A percentile compares a stretch with the other conserved stretches of the same genome.
phyloP scores from a whole-genome alignment of 2,888 invertebrate genomes.

The Eupelmus urozonus region DNA sequence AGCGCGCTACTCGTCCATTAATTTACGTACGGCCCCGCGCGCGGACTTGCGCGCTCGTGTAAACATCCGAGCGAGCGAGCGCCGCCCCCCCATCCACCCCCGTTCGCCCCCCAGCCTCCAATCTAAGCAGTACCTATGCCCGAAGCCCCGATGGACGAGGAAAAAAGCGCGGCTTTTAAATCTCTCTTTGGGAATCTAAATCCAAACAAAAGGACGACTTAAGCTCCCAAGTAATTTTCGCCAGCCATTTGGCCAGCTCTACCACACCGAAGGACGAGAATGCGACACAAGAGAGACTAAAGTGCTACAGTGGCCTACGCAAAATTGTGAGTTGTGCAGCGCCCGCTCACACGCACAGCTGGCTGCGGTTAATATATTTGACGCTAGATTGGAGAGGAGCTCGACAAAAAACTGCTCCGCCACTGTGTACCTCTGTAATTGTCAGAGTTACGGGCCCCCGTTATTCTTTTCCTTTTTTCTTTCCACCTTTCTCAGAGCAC shows the following conservation, averaged over 20 bases:
- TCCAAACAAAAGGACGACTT: conserved; percentile 55
- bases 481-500: conserved; percentile 1
- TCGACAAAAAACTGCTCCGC: background rate
- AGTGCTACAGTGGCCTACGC: conserved; percentile 41
- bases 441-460: conserved; percentile 44
- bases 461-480: conserved; percentile 21
- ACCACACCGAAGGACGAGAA: background rate
- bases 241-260: too few relatives aligned
- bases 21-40: conserved; percentile 61
- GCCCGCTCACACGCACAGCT: conserved; percentile 20
- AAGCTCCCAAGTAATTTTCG: conserved; percentile 55
- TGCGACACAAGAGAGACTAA: conserved; percentile 22
- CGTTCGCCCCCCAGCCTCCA: conserved; percentile 15
- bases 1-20: conserved; percentile 66
- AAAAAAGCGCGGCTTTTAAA: conserved; percentile 41
- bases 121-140: conserved; percentile 56
- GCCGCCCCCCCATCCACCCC: too few relatives aligned
- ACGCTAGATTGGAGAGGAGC: conserved; percentile 46
- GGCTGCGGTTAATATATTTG: conserved; percentile 50
- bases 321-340: conserved; percentile 55
- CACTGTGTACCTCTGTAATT: conserved; percentile 39
- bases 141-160: background rate
- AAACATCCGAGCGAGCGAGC: conserved; percentile 41
- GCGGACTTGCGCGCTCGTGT: conserved; percentile 54
- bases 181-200: conserved; percentile 50